Evolutionary conservation across 2,113 vertebrate genomes (phyloP), one percentile per base, ranked within the genome.

Genomic region (Rhinogobius similis): DNA sequence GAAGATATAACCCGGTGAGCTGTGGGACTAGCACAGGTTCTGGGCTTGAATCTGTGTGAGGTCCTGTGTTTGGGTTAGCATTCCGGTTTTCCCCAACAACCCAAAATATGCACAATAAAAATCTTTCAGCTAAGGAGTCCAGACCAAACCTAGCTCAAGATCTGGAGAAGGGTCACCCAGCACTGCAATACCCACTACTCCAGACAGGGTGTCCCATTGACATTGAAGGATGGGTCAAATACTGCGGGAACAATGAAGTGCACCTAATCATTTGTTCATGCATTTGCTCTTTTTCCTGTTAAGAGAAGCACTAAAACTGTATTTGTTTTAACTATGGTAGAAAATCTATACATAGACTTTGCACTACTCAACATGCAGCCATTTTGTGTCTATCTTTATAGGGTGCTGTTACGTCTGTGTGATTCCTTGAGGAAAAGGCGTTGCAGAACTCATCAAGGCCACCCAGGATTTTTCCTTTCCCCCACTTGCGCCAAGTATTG

Each of bases 381-480:
- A 91, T 91, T 90, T 91, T 90, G 87, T 85, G 76, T 73, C 68
- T 52, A 85, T 29, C 64, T 73, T 78, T 76, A 67, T 24, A 83
- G 87, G 88, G 85, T 90, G 88, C 88, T 86, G 82, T 77, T 70
- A 78, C 86, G 76, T 36, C 84, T 84, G 84, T 82, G 82, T 80
- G 82, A 90, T 88, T 91, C 90, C 92, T 91, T 65, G 46, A 89
- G 90, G 88, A 88, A 26, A 84, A 84, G 78, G 53, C 64, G 32
- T 70, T 90, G 82, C 86, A 91, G 81, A 84, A 88, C 83, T 91
- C 88, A 88, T 90, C 88, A 84, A 89, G 91, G 88, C 90, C 90
- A 91, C 89, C 90, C 90, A 90, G 87, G 88, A 88, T 91, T 86
- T 88, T 87, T 87, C 76, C 75, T 78, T 84, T 73, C 69, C 82